Evolutionary conservation across 2,888 invertebrate genomes (phyloP).

Genomic region (Tipula helvola): DNA sequence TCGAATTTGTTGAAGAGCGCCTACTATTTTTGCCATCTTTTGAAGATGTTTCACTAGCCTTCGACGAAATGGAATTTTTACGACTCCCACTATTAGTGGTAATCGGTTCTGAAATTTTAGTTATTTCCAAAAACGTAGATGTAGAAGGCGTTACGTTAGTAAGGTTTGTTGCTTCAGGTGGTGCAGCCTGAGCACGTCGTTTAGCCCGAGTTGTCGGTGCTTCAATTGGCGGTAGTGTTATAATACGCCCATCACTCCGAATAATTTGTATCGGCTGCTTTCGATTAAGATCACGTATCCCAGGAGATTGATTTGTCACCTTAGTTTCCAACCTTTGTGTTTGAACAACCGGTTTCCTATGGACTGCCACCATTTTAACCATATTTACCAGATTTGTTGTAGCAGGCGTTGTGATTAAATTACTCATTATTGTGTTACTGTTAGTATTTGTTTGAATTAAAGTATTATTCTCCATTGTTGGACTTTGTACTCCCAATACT

Average conservation of each 20-base stretch:
- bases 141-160: conserved; percentile 13
- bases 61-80: conserved; percentile 21
- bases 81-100: conserved; percentile 15
- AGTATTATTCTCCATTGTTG: neutral
- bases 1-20: neutral
- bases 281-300: neutral
- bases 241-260: conserved; percentile 59
- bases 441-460: neutral
- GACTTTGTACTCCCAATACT: conserved; percentile 35
- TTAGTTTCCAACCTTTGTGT: neutral
- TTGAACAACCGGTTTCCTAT: neutral
- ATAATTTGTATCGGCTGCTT: conserved; percentile 60
- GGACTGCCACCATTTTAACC: neutral
- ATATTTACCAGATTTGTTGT: neutral
- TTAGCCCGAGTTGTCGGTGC: conserved; percentile 69
- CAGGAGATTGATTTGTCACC: neutral
- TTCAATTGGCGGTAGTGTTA: conserved; percentile 69
- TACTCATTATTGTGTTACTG: neutral
- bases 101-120: neutral
- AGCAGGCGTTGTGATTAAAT: neutral
- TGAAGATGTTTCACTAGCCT: conserved; percentile 15
- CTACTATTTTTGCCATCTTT: conserved; percentile 5
- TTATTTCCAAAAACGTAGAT: neutral
- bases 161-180: conserved; percentile 14
- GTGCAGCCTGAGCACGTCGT: conserved; percentile 41